Conservation (phyloP, 1,140 invertebrate genomes). For the Ridgeia piscesae region DNA sequence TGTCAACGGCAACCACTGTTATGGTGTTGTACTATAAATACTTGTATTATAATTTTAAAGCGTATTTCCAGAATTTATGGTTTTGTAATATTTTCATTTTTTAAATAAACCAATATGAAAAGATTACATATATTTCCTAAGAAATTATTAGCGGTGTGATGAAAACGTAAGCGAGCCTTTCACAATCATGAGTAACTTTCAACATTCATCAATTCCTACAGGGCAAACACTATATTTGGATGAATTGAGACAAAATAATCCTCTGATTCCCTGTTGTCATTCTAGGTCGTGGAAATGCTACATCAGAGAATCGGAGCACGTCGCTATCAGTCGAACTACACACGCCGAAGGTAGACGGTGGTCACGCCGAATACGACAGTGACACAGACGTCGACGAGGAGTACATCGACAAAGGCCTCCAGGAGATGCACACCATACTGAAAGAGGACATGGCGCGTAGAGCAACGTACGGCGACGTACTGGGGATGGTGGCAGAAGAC, state of each 20-base stretch:
- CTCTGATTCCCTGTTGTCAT: background rate
- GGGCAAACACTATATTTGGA: background rate
- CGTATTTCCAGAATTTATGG: too few relatives aligned
- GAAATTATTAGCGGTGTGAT: background rate
- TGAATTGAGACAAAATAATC: background rate
- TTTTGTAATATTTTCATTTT: too few relatives aligned
- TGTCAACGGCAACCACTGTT: too few relatives aligned
- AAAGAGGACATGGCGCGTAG: too few relatives aligned
- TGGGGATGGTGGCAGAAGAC: background rate
- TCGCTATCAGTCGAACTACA: background rate
- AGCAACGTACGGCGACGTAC: background rate
- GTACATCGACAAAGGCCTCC: background rate
- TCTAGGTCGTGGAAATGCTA: background rate
- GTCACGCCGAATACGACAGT: background rate
- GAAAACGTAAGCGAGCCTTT: background rate
- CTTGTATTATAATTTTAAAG: too few relatives aligned
- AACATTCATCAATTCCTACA: background rate
- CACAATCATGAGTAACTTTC: background rate
- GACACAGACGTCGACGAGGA: background rate
- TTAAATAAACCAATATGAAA: too few relatives aligned
- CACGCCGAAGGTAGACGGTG: background rate
- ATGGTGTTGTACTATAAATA: too few relatives aligned
- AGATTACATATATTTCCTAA: too few relatives aligned
- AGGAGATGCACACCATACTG: background rate
- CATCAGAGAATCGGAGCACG: background rate